Base-by-base conservation (phyloP, 2,113 vertebrate genomes). In the Dendropsophus ebraccatus region DNA sequence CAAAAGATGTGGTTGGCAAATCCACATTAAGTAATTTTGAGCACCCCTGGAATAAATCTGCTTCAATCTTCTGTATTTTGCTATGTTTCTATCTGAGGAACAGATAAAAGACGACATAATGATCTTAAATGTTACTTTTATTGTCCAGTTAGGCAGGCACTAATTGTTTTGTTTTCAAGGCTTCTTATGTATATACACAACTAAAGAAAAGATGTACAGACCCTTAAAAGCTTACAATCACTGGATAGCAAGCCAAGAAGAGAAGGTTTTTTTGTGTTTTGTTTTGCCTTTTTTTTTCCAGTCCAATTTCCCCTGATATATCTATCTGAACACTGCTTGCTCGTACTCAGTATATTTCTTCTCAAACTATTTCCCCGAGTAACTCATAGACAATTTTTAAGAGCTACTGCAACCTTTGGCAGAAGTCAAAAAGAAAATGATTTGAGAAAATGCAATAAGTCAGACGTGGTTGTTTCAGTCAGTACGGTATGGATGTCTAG, bases 371-470 rank as follows among this genome's bases (percentile, higher is more conserved):
- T 25, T 45, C 37, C 37, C 23, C 60, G 37, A 60, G 41, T 8
- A 80, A 45, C 37, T 81, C 21, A 60, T 58, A 60, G 52, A 62
- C 54, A 17, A 80, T 54, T 32, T 16, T 10, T 47, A 62, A 81
- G 56, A 81, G n/a, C 56, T 62, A 47, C 60, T 81, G 41, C 14
- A 81, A 81, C 37, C 58, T 65, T 45, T 81, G 56, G 56, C 56
- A 80, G 54, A 80, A 80, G 77, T 60, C 54, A 80, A 56, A 80
- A n/a, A 0, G 12, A 62, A 80, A 60, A 60, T 41, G 37, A 60
- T 62, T 60, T 80, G 77, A 45, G 23, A 80, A 60, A 80, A 80
- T 60, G 28, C 17, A 54, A 50, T 75, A 28, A 75, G 74, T 76
- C 47, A 28, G 13, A 50, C 16, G 4, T 23, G 19, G 12, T 58